Evolutionary conservation across 2,797 vertebrate genomes (phyloP), one percentile per base, ranked within the genome.

Genomic region (Cynopterus sphinx): DNA sequence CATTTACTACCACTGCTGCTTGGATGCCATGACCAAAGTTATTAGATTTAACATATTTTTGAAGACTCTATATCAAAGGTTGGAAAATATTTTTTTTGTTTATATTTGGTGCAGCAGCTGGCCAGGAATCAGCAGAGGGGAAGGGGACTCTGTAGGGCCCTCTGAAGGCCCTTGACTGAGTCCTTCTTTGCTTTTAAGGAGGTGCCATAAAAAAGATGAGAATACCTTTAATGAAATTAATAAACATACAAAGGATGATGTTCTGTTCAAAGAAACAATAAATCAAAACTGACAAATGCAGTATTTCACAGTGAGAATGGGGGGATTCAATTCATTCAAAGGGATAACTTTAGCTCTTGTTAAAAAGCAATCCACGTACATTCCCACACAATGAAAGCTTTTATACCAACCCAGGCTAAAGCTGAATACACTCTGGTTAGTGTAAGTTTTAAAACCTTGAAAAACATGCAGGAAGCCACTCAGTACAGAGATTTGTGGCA

Each of bases 191-290:
- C 75, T 82, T 98, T 97, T 95, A 96, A 98, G 96, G 94, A 88
- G 86, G 90, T 97, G 96, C 96, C 98, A 97, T 97, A 97, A 97
- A 98, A 96, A 98, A 97, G 95, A 97, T 0, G 75, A 98, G 97
- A 97, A 95, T 98, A 97, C 98, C 97, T 98, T 98, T 98, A 98
- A 98, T 98, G 97, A 98, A 98, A 98, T 95, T 97, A 98, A 98
- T 98, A 98, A 98, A 97, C 97, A 97, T 96, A 95, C 95, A 98
- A 98, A 98, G 93, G 93, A 97, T 98, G 97, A 98, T 97, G 97
- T 97, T 97, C 98, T 98, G 95, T 98, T 98, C 97, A 98, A 98
- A 98, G 97, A 98, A 98, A 97, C 6, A 95, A 98, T 98, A 98
- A 98, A 98, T 98, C 96, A 98, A 98, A 98, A 98, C 96, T 98